These are phyloP conservation scores for Plectropomus leopardus DNA, from an alignment of 2,113 vertebrate genomes.

Conservation along the genomic window DNA sequence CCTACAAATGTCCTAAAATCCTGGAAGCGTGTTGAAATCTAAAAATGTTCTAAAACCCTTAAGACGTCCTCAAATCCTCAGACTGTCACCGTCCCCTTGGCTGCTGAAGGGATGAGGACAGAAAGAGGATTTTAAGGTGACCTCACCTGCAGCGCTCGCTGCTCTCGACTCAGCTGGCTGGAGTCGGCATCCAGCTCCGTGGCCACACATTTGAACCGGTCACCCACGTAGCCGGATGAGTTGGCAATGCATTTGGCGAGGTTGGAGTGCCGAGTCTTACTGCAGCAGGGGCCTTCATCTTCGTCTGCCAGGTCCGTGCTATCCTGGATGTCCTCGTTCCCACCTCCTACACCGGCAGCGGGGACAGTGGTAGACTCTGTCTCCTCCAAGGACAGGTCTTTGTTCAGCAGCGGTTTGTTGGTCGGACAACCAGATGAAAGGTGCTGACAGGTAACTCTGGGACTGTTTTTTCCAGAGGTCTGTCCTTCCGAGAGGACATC, in stretches of 20 bases:
- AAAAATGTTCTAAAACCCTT: no score
- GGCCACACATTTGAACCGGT: constrained; percentile 46
- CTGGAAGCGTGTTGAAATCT: no score
- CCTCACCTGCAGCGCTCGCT: constrained; percentile 60
- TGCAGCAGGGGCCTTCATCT: not conserved
- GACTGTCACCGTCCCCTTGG: not conserved
- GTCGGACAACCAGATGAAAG: no score
- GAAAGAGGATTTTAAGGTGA: not conserved
- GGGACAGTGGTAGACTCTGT: not conserved
- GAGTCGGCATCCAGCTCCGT: constrained; percentile 44
- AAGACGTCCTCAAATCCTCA: no score
- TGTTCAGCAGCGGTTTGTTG: no score
- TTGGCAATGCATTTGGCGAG: constrained; percentile 53
- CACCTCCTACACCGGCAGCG: not conserved
- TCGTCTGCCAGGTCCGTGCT: constrained; percentile 28
- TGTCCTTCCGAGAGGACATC: not conserved
- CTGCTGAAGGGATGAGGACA: not conserved
- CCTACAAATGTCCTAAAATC: no score
- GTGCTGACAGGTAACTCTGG: constrained; percentile 3
- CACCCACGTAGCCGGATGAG: constrained; percentile 47
- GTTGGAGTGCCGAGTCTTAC: constrained; percentile 5
- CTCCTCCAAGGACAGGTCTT: constrained; percentile 4
- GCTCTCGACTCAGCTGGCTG: constrained; percentile 62
- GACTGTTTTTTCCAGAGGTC: constrained; percentile 7
- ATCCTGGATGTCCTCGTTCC: constrained; percentile 27